Base-by-base conservation (phyloP, 2,113 vertebrate species). In the Puntigrus tetrazona region DNA sequence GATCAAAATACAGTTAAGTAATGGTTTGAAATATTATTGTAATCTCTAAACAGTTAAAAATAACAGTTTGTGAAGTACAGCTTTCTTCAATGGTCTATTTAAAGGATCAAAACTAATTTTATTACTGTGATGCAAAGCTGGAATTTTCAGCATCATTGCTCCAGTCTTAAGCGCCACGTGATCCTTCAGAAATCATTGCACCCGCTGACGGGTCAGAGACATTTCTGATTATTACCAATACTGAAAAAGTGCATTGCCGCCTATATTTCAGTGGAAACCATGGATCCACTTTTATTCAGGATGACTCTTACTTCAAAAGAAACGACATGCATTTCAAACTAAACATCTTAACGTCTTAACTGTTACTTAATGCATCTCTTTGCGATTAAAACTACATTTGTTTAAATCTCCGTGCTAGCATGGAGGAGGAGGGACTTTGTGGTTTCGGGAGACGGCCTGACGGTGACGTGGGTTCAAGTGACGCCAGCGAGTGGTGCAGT, bases 371-470 rank as follows among this genome's bases (percentile, higher is more conserved):
- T 27, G 57, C 9, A 27, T 61, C 9, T 3, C 14, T 14, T 65
- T 8, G 1, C 27, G 2, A 31, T 3, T 70, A 9, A 50, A 18
- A 50, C 16, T 83, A 74, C 72, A 36, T 47, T 47, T 47, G 45
- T 47, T 47, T 47, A 0, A 16, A 14, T 14, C 14, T 14, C 34
- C 14, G 4, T 14, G 45, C 13, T 85, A 98, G 97, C 84, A 96
- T 97, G 67, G 96, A 98, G 87, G 97, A 98, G 88, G 97, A 98
- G 76, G 76, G 94, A 95, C 2, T 97, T 97, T 84, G 95, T 93
- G 16, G 94, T 94, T 0, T 97, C 97, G 0, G 97, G 96, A n/a
- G 95, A 95, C 1, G 97, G 96, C 95, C 95, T 7, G 96, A 91
- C 84, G 97, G 84, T 63, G 97, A 95, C 3, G 95, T 55, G 65